Conservation (phyloP, 2,113 vertebrate genomes). For the Oncorhynchus nerka region DNA sequence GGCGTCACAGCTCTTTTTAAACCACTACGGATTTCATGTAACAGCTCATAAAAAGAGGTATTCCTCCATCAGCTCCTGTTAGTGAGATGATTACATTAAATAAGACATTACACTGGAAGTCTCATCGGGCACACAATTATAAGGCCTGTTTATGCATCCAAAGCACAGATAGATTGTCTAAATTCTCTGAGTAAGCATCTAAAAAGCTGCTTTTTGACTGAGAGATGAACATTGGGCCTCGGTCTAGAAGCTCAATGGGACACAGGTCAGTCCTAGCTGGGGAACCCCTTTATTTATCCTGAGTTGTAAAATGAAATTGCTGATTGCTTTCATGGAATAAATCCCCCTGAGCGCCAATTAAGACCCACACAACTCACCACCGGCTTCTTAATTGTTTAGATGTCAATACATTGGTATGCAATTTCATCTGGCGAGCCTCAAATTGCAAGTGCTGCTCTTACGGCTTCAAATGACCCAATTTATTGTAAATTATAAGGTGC, state of each 20-base stretch:
- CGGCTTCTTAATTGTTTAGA: conserved; percentile 56
- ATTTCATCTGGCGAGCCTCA: conserved; percentile 41
- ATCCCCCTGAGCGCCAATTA: conserved; percentile 40
- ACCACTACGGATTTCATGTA: background rate
- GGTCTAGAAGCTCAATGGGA: conserved; percentile 41
- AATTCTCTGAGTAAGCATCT: conserved; percentile 54
- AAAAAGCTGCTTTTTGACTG: conserved; percentile 37
- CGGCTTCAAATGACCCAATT: conserved; percentile 52
- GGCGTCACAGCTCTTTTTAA: conserved; percentile 11
- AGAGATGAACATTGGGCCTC: conserved; percentile 42
- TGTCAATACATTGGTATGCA: conserved; percentile 61
- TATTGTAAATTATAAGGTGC: conserved; percentile 51
- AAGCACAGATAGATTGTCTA: conserved; percentile 36
- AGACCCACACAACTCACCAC: conserved; percentile 54
- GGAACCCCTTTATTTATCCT: conserved; percentile 56
- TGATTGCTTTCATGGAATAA: conserved; percentile 43
- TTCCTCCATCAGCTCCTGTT: conserved; percentile 45
- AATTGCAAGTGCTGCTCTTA: conserved; percentile 42
- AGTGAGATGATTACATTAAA: conserved; percentile 57
- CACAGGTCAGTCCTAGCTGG: conserved; percentile 47
- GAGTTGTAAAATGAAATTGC: conserved; percentile 48
- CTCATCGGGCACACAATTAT: conserved; percentile 40
- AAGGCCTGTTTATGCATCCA: conserved; percentile 41
- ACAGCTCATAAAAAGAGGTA: conserved; percentile 43
- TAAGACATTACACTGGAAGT: conserved; percentile 45